Base-by-base conservation (phyloP, 2,888 invertebrate genomes). In the Horisme vitalbata region DNA sequence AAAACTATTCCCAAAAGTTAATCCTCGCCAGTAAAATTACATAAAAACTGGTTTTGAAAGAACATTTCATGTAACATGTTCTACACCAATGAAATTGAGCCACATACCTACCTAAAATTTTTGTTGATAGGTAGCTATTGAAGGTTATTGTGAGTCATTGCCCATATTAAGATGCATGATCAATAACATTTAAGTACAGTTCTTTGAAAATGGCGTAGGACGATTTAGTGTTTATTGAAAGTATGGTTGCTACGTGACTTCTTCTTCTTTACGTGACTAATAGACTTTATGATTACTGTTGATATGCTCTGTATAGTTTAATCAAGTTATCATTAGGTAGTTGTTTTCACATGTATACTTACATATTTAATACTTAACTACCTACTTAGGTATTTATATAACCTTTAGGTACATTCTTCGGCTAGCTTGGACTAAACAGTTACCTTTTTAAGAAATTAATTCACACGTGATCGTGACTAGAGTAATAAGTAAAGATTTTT, bases 41-140 rank as follows among this genome's bases (percentile, higher is more conserved):
- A 14, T 24, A 23, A 36, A 13, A 59, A 65, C 71, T 47, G 43
- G 70, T 67, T 61, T 35, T 5, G 10, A 30, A 10, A 48, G 35
- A 44, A 37, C 41, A 45, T 23, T 23, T 3, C 4, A 23, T 4
- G 1, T 18, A 23, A 23, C 8, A n/a, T n/a, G n/a, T 26, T 6
- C 10, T 6, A 10, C 11, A 23, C 23, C 66, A 61, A 65, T 69
- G 24, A 47, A 43, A 46, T 43, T 27, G 43, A 44, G 45, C 49
- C 63, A 62, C 59, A 57, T 49, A n/a, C n/a, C 12, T n/a, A n/a
- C n/a, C 23, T 21, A 20, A n/a, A 12, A 8, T 31, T 26, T 41
- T 32, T 11, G 11, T 20, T 27, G 2, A 28, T 13, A 23, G 34
- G 23, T 8, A 38, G 8, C 18, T 18, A 39, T 35, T 32, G 9